phyloP scores from a whole-genome alignment of 2,113 vertebrate species.

The Oreochromis niloticus region DNA sequence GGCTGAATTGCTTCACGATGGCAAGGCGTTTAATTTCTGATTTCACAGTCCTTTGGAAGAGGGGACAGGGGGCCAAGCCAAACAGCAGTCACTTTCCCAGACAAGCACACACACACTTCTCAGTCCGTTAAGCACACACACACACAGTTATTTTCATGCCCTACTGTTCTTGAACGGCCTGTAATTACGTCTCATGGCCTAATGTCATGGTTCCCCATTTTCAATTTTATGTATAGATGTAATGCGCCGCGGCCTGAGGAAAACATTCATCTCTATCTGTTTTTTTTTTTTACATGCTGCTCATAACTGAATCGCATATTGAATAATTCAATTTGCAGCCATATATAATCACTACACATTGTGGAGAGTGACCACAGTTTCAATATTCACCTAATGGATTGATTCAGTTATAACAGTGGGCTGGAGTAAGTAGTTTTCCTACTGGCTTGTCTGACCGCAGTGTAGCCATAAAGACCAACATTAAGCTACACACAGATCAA shows the following conservation, averaged over 20 bases:
- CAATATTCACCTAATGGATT: conserved; percentile 74
- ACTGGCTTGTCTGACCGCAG: conserved; percentile 63
- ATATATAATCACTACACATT: conserved; percentile 65
- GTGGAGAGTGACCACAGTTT: conserved; percentile 70
- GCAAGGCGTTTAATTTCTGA: conserved; percentile 70
- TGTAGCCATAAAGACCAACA: conserved; percentile 63
- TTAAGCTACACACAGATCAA: conserved; percentile 68
- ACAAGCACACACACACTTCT: not conserved
- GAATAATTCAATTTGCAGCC: conserved; percentile 71
- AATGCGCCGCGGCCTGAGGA: conserved; percentile 38
- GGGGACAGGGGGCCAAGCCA: conserved; percentile 51
- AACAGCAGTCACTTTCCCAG: conserved; percentile 63
- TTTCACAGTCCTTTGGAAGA: conserved; percentile 71
- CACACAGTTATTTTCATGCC: conserved; percentile 19
- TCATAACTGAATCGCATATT: conserved; percentile 71
- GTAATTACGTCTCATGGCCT: conserved; percentile 43
- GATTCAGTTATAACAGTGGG: conserved; percentile 60
- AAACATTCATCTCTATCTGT: conserved; percentile 67
- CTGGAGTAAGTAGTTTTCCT: conserved; percentile 62
- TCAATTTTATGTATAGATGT: conserved; percentile 61
- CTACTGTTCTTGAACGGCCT: conserved; percentile 23
- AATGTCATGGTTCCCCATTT: conserved; percentile 54
- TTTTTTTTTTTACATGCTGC: conserved; percentile 67
- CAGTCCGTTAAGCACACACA: not conserved
- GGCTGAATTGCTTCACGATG: conserved; percentile 63